Conservation (phyloP, 2,888 invertebrate species). For the Uropetala carovei region DNA sequence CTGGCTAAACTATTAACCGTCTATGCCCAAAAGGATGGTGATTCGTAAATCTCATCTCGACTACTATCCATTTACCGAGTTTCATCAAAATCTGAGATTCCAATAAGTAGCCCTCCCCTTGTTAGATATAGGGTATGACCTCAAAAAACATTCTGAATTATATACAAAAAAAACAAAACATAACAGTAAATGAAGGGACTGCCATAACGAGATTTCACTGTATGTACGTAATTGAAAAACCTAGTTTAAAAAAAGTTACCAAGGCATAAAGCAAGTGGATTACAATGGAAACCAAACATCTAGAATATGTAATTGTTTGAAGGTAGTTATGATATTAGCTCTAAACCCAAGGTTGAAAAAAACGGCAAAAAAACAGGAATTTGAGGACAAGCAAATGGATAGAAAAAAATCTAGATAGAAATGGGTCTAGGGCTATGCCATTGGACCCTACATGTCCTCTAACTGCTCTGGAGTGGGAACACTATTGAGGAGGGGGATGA, state of each 20-base stretch:
- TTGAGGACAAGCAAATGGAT: constrained; percentile 42
- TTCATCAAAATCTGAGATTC: too few relatives aligned
- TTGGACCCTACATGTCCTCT: constrained; percentile 46
- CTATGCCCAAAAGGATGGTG: too few relatives aligned
- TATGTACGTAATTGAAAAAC: too few relatives aligned
- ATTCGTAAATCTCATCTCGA: too few relatives aligned
- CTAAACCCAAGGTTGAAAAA: background rate
- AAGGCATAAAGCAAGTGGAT: background rate
- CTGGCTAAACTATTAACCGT: too few relatives aligned
- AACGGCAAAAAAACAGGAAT: constrained; percentile 42
- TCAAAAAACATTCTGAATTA: too few relatives aligned
- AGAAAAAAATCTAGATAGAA: constrained; percentile 3
- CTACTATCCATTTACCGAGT: too few relatives aligned
- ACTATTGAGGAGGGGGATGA: constrained; percentile 25
- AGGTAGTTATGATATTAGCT: constrained; percentile 22
- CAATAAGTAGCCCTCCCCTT: too few relatives aligned
- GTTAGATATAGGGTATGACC: too few relatives aligned
- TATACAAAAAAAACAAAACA: too few relatives aligned
- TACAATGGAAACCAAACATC: background rate
- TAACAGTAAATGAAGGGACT: too few relatives aligned
- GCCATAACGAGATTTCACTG: too few relatives aligned
- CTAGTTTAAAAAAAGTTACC: background rate
- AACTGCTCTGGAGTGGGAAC: constrained; percentile 48
- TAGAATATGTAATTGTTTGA: background rate
- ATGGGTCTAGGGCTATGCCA: constrained; percentile 5